Conservation (phyloP, 1,140 invertebrate genomes). For the Sipha flava region DNA sequence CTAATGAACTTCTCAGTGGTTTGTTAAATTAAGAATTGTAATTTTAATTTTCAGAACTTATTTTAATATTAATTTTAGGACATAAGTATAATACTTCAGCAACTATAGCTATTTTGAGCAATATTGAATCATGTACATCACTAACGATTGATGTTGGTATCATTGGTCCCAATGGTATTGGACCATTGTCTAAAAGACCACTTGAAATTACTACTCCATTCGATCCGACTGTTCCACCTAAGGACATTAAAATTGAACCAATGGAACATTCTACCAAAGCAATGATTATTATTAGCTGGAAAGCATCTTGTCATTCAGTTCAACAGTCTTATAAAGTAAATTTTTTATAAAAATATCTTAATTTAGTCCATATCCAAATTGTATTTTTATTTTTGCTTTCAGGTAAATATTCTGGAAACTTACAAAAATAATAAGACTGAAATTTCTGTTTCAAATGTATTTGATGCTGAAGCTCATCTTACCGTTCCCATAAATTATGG, state of each 20-base stretch:
- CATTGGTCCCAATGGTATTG: slow-evolving; percentile 52
- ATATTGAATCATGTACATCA: slow-evolving; percentile 60
- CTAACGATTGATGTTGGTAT: slow-evolving; percentile 67
- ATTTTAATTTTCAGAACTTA: slow-evolving; percentile 37
- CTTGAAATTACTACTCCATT: slow-evolving; percentile 53
- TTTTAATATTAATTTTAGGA: slow-evolving; percentile 42
- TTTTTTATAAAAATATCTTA: neutral
- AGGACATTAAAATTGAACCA: slow-evolving; percentile 45
- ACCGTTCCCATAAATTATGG: slow-evolving; percentile 52
- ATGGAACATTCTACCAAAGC: slow-evolving; percentile 37
- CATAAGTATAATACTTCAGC: slow-evolving; percentile 50
- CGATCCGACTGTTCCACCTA: slow-evolving; percentile 53
- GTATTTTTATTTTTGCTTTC: neutral
- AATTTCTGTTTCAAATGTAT: neutral
- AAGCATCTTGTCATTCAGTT: slow-evolving; percentile 47
- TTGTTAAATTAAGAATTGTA: slow-evolving; percentile 35
- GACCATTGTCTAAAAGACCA: slow-evolving; percentile 51
- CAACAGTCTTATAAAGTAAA: slow-evolving; percentile 51
- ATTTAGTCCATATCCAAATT: neutral
- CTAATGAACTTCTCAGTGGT: neutral
- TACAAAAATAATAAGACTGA: slow-evolving; percentile 47
- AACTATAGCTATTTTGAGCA: slow-evolving; percentile 50
- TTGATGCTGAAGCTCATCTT: neutral
- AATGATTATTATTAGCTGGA: slow-evolving; percentile 47
- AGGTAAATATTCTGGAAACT: slow-evolving; percentile 45